Evolutionary conservation across 30 jellyfish, hydroid and myxozoan genomes (phyloP), one percentile per base, ranked within the genome.

Genomic region (Chrysaora quinquecirrha): DNA sequence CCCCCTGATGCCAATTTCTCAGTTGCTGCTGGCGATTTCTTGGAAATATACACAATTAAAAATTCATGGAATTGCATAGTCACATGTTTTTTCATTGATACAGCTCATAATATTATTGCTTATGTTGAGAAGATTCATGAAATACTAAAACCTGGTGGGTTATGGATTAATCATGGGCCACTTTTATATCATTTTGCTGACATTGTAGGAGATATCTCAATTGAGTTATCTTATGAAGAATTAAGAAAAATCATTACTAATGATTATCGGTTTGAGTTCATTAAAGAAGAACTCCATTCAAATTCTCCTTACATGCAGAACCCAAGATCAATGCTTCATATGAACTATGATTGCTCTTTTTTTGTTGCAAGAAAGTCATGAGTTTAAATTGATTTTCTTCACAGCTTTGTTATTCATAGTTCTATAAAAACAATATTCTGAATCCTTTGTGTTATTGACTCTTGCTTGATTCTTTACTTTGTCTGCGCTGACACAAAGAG

Each of bases 11-110:
- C 88, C 1, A 80, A 84, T 34, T 79, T 90, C 24, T 90, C 99
- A 30, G 85, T 96, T 97, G 95, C 95, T 0, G 99, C 98, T 34
- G 99, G 99, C 29, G 98, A 96, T 82, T 96, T 96, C 58, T 84
- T 96, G 27, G 96, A 91, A 61, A 96, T 90, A 32, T 96, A 89
- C 86, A 83, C 78, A 6, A 80, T 64, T n/a, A 30, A 43, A 1
- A 54, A 75, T 50, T 22, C 64, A 25, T 86, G 96, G 97, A 95
- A 90, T 62, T 80, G 97, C 71, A 65, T 91, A 0, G 90, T 76
- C 31, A 96, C 97, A 30, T 96, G 96, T 71, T 96, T 96, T 64
- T 96, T 96, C 62, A 70, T 96, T 10, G 99, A 96, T 50, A 96
- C 99, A 14, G 98, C 99, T 1, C 98, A 87, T 79, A 96, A 96